Evolutionary conservation across 2,888 invertebrate genomes (phyloP).

Genomic region (Hydrotaea cyrtoneurina): DNA sequence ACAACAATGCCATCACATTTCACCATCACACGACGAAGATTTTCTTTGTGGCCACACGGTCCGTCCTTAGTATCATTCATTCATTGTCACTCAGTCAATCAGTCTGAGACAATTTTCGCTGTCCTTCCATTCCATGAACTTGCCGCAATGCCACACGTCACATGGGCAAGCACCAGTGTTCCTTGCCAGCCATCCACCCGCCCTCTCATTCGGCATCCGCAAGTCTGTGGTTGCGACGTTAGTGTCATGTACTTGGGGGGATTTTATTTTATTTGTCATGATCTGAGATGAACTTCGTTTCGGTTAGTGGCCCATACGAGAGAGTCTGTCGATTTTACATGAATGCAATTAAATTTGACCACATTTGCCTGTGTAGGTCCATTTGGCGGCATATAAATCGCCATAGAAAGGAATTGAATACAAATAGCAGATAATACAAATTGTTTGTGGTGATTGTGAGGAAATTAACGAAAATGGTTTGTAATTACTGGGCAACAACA

Average conservation of each 20-base stretch:
- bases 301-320: background rate
- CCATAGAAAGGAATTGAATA: no score
- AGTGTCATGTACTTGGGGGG: background rate
- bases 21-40: background rate
- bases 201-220: background rate
- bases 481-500: no score
- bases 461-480: no score
- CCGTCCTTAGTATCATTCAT: no score
- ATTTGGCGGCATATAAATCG: background rate
- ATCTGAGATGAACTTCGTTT: constrained; percentile 2
- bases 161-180: no score
- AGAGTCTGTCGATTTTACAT: background rate
- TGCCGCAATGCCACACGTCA: no score
- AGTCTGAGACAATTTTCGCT: background rate
- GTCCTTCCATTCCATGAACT: background rate
- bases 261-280: background rate
- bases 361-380: background rate
- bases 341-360: background rate
- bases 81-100: background rate
- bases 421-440: no score
- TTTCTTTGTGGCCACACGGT: constrained; percentile 9
- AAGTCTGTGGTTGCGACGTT: background rate
- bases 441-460: no score
- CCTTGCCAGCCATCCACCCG: no score
- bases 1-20: background rate